Evolutionary conservation across 2,888 invertebrate genomes (phyloP).

Genomic region (Pseudococcus jackbeardsleyi): DNA sequence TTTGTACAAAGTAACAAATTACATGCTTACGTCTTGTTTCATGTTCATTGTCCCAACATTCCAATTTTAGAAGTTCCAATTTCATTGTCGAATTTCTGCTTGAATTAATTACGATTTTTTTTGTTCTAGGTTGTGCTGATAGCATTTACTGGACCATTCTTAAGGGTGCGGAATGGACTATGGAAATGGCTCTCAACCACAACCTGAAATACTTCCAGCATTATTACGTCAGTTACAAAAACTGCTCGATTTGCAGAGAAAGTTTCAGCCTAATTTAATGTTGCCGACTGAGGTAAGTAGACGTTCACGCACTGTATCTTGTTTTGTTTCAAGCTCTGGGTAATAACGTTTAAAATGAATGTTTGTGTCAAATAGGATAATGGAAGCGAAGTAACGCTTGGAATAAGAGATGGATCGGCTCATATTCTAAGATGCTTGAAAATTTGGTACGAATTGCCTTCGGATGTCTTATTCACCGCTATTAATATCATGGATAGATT

Average conservation of each 20-base stretch:
- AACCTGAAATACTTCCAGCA: conserved; percentile 67
- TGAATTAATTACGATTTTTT: not conserved
- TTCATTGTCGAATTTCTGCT: too few species aligned
- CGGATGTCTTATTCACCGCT: conserved; percentile 83
- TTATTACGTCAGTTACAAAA: conserved; percentile 77
- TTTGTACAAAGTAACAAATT: too few species aligned
- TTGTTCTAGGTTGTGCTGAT: conserved; percentile 63
- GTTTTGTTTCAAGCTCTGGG: too few species aligned
- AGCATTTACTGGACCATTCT: conserved; percentile 67
- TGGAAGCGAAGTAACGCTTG: conserved; percentile 81
- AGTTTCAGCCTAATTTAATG: conserved; percentile 79
- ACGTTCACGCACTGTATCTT: too few species aligned
- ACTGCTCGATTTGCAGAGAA: conserved; percentile 78
- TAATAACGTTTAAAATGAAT: too few species aligned
- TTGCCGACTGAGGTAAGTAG: conserved; percentile 76
- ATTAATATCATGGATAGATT: conserved; percentile 86
- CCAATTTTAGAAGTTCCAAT: too few species aligned
- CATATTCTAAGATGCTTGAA: conserved; percentile 85
- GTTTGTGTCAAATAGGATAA: conserved; percentile 70
- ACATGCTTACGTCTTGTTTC: too few species aligned
- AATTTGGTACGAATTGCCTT: conserved; percentile 87
- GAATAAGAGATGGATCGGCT: conserved; percentile 84
- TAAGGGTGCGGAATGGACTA: conserved; percentile 67
- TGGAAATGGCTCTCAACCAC: conserved; percentile 64
- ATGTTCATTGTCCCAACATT: too few species aligned